Evolutionary conservation across 2,797 vertebrate species (phyloP).

Genomic region (Cuculus canorus): DNA sequence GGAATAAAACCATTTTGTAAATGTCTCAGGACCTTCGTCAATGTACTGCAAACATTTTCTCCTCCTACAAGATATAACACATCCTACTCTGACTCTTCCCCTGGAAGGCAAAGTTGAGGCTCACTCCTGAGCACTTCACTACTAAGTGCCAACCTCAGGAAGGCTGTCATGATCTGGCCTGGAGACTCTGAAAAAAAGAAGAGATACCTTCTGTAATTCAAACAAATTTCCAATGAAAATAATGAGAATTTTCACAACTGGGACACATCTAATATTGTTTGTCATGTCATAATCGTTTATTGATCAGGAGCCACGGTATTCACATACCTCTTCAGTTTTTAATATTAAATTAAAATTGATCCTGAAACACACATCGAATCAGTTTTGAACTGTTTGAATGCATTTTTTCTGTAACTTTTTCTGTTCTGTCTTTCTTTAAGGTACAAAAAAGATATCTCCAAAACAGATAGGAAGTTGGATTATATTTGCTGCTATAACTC

Average conservation of each 20-base stretch:
- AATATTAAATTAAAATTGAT: constrained; percentile 43
- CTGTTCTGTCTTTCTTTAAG: background rate
- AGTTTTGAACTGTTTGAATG: constrained; percentile 18
- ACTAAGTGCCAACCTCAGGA: background rate
- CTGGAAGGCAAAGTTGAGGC: background rate
- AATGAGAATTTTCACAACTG: background rate
- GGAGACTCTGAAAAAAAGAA: background rate
- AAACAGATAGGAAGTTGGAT: constrained; percentile 27
- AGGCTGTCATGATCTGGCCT: background rate
- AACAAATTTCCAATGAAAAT: constrained; percentile 7
- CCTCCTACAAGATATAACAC: background rate
- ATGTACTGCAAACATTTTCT: background rate
- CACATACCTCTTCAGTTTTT: background rate
- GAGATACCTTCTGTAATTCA: background rate
- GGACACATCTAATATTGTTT: constrained; percentile 5
- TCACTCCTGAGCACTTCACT: background rate
- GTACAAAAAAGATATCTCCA: background rate
- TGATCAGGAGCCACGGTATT: background rate
- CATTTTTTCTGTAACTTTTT: background rate
- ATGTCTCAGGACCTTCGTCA: background rate
- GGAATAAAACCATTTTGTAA: background rate
- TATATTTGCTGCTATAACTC: constrained; percentile 54
- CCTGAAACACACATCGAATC: constrained; percentile 24
- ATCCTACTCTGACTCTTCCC: background rate
- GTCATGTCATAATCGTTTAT: background rate